These are phyloP conservation scores for Siderastrea siderea DNA, from an alignment of 92 coral and sea anemone species.

Conservation along the genomic window DNA sequence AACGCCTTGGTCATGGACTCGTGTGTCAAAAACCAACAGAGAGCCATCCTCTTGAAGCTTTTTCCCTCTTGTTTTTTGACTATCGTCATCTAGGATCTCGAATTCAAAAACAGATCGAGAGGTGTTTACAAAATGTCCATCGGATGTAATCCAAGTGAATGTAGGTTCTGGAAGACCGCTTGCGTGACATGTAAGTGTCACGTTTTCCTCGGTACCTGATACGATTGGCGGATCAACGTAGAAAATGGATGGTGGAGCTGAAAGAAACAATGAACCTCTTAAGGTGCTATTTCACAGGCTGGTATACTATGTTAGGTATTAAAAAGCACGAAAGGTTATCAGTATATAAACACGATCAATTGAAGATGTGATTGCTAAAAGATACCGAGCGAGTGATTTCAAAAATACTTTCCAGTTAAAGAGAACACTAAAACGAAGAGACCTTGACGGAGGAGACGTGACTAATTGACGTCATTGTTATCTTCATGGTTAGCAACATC, in stretches of 20 bases:
- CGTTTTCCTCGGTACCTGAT: constrained; percentile 69
- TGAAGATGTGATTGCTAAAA: too few relatives aligned
- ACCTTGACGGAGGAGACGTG: too few relatives aligned
- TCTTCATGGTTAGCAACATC: too few relatives aligned
- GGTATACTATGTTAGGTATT: too few relatives aligned
- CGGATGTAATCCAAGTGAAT: constrained; percentile 68
- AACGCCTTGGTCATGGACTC: constrained; percentile 62
- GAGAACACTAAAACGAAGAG: too few relatives aligned
- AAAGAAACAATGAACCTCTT: too few relatives aligned
- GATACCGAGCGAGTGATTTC: too few relatives aligned
- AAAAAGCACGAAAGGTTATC: too few relatives aligned
- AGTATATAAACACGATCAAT: too few relatives aligned
- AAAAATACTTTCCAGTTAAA: too few relatives aligned
- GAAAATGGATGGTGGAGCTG: constrained; percentile 68
- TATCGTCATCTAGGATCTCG: constrained; percentile 63
- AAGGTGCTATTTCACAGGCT: too few relatives aligned
- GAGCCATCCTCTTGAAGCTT: constrained; percentile 71
- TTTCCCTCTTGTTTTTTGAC: constrained; percentile 26
- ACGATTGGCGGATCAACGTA: constrained; percentile 38
- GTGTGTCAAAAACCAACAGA: constrained; percentile 58
- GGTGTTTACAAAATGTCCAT: constrained; percentile 36
- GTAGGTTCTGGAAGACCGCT: constrained; percentile 66
- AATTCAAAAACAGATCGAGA: constrained; percentile 38
- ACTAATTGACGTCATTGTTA: too few relatives aligned
- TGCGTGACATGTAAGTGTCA: constrained; percentile 77